Conservation (phyloP, 2,888 invertebrate species). For the Acrobasis suavella region DNA sequence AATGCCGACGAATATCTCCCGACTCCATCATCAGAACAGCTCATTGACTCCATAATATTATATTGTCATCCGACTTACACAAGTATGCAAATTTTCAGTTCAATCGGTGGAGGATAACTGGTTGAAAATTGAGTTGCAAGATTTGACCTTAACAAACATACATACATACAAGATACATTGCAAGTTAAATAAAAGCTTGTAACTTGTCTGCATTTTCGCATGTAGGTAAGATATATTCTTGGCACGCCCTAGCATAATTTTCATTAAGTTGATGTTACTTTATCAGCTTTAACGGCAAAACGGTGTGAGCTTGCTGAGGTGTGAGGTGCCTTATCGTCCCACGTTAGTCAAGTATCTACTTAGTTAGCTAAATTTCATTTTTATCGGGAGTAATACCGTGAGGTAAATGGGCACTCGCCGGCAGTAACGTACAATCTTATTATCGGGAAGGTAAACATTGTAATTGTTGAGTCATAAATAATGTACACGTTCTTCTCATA, state of each 20-base stretch:
- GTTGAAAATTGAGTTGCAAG: too few relatives aligned
- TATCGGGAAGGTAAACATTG: slow-evolving; percentile 30
- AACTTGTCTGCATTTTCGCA: neutral
- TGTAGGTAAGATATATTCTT: slow-evolving; percentile 13
- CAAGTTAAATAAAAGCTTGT: too few relatives aligned
- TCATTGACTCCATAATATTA: too few relatives aligned
- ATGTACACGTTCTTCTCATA: slow-evolving; percentile 27
- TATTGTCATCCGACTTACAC: too few relatives aligned
- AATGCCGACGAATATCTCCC: too few relatives aligned
- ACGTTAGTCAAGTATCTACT: slow-evolving; percentile 8
- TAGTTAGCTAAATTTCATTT: slow-evolving; percentile 11
- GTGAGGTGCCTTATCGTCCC: slow-evolving; percentile 9
- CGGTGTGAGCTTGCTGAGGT: neutral
- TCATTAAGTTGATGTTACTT: slow-evolving; percentile 2
- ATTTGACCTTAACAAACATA: too few relatives aligned
- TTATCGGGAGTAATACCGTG: slow-evolving; percentile 5
- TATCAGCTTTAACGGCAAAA: neutral
- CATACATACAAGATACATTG: too few relatives aligned
- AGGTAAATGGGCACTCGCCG: slow-evolving; percentile 28
- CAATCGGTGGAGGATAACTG: too few relatives aligned
- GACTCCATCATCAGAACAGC: too few relatives aligned
- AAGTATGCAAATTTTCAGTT: too few relatives aligned
- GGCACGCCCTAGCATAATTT: slow-evolving; percentile 24
- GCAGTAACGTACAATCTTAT: slow-evolving; percentile 27
- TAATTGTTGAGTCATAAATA: slow-evolving; percentile 32